These are phyloP conservation scores for Pontoporia blainvillei DNA, from an alignment of 2,113 vertebrate species.

Conservation along the genomic window DNA sequence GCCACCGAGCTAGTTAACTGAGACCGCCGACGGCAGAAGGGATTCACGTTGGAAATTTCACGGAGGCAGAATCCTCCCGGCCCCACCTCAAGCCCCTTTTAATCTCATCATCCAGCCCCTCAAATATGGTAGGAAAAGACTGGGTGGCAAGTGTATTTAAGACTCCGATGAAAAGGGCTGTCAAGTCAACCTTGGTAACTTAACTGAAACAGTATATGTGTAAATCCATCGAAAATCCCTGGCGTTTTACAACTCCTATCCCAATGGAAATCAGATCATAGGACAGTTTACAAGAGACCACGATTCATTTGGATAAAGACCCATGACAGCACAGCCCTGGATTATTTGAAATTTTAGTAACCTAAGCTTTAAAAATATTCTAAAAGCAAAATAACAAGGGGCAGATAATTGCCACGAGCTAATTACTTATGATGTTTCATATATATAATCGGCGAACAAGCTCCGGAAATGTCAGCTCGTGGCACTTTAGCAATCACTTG, in stretches of 20 bases:
- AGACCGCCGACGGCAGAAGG: conserved; percentile 77
- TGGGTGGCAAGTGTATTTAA: conserved; percentile 86
- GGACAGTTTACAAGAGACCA: conserved; percentile 90
- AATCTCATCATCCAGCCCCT: conserved; percentile 59
- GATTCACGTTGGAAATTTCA: conserved; percentile 82
- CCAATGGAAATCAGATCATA: conserved; percentile 93
- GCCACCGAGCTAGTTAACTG: conserved; percentile 82
- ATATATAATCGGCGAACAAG: conserved; percentile 75
- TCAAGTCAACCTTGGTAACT: conserved; percentile 89
- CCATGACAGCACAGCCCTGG: conserved; percentile 80
- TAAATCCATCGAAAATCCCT: conserved; percentile 95
- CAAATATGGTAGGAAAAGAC: conserved; percentile 58
- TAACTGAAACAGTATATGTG: conserved; percentile 95
- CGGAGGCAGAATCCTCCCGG: conserved; percentile 38
- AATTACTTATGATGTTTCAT: conserved; percentile 81
- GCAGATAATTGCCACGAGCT: conserved; percentile 85
- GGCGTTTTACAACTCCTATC: conserved; percentile 86
- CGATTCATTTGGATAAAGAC: conserved; percentile 90
- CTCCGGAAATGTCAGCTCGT: conserved; percentile 69
- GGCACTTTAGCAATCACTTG: conserved; percentile 68
- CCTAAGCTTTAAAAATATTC: conserved; percentile 85
- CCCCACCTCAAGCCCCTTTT: not conserved
- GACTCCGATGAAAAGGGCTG: conserved; percentile 83
- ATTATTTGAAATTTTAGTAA: conserved; percentile 88
- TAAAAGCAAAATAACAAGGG: conserved; percentile 85